A percentile compares a stretch with the other conserved stretches of the same genome.
phyloP scores from a whole-genome alignment of 1,140 invertebrate species.

The Pararge aegeria region DNA sequence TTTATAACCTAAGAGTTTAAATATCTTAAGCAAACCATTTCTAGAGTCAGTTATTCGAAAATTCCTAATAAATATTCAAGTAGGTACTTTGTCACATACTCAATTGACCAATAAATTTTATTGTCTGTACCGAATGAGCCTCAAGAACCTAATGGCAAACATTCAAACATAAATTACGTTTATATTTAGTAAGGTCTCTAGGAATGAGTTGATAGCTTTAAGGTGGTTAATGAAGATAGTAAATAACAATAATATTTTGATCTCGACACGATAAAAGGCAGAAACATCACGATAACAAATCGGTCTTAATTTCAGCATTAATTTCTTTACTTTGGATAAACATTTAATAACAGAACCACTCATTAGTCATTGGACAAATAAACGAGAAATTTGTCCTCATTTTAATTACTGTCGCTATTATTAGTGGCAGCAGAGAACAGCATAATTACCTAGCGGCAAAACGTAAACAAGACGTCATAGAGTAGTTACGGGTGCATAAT shows the following conservation, averaged over 20 bases:
- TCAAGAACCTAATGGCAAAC: no score
- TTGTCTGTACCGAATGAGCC: no score
- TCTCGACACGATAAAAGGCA: background rate
- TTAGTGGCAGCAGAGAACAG: slow-evolving; percentile 2
- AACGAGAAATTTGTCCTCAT: slow-evolving; percentile 13
- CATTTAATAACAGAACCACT: slow-evolving; percentile 12
- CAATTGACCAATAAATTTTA: background rate
- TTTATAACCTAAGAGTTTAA: no score
- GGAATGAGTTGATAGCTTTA: no score
- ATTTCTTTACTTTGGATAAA: slow-evolving; percentile 15
- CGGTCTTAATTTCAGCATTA: slow-evolving; percentile 1
- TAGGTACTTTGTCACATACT: background rate
- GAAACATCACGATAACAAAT: slow-evolving; percentile 4
- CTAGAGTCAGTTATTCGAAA: no score
- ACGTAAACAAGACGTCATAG: slow-evolving; percentile 14
- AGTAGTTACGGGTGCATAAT: slow-evolving; percentile 3
- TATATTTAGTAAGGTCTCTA: no score
- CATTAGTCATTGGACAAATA: slow-evolving; percentile 12
- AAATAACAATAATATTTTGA: no score
- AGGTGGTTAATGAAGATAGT: no score
- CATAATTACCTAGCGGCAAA: slow-evolving; percentile 14
- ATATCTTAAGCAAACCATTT: no score
- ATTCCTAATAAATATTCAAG: no score
- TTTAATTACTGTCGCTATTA: slow-evolving; percentile 12
- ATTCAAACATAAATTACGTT: no score